Percentiles rank a stretch among this genome's conserved stretches.
phyloP scores from a whole-genome alignment of 1,140 invertebrate species.

The Drosophila subpulchrella region DNA sequence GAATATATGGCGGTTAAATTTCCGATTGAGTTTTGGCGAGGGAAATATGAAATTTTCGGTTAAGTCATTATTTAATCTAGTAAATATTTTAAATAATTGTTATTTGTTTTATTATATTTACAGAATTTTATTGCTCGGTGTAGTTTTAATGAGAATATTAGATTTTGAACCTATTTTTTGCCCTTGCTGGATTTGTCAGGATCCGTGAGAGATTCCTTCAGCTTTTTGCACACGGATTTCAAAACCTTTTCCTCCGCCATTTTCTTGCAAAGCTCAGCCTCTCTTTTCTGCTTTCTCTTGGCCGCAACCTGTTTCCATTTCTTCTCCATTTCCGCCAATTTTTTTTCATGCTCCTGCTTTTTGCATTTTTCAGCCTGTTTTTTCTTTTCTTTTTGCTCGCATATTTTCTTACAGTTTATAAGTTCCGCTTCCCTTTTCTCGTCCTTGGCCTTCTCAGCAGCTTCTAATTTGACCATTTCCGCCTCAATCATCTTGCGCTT shows the following conservation, averaged over 20 bases:
- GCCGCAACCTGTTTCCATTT: slow-evolving; percentile 7
- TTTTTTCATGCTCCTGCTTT: not conserved
- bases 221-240: slow-evolving; percentile 9
- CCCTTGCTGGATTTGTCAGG: not conserved
- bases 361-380: not conserved
- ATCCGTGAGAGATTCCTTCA: slow-evolving; percentile 1
- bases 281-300: not conserved
- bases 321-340: not conserved
- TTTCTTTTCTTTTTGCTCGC: not conserved
- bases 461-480: slow-evolving; percentile 3
- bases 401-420: slow-evolving; percentile 1
- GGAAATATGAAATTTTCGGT: too few relatives aligned
- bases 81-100: too few relatives aligned
- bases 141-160: too few relatives aligned
- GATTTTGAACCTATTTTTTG: slow-evolving; percentile 4
- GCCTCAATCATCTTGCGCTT: slow-evolving; percentile 4
- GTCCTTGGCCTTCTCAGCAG: slow-evolving; percentile 1
- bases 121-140: too few relatives aligned
- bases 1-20: not conserved
- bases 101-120: too few relatives aligned
- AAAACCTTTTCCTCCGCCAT: not conserved
- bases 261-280: slow-evolving; percentile 5
- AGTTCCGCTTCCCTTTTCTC: slow-evolving; percentile 6
- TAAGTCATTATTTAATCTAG: too few relatives aligned
- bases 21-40: not conserved